A percentile compares a stretch with the other conserved stretches of the same genome.
Conservation (phyloP, 1,140 invertebrate genomes). For the Choristoneura fumiferana region DNA sequence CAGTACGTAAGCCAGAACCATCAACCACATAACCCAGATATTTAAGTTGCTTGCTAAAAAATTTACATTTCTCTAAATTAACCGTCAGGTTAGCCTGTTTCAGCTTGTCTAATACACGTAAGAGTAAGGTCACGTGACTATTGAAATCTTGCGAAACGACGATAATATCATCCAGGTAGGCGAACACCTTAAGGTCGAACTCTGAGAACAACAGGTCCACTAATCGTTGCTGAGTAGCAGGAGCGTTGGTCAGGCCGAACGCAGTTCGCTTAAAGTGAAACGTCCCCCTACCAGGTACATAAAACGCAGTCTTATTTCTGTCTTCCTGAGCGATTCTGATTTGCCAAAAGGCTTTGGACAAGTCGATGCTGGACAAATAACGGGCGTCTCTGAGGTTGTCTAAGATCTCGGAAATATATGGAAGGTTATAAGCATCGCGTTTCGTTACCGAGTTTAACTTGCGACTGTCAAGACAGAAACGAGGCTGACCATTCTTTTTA, state of each 20-base stretch:
- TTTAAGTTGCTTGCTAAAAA: no score
- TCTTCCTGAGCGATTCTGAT: neutral
- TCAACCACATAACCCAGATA: no score
- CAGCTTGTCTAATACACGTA: neutral
- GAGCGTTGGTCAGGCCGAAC: conserved; percentile 33
- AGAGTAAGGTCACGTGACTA: neutral
- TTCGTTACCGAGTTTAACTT: conserved; percentile 42
- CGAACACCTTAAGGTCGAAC: neutral
- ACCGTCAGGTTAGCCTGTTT: no score
- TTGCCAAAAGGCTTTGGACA: conserved; percentile 6
- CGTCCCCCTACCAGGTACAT: neutral
- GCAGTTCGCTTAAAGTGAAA: conserved; percentile 56
- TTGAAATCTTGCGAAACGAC: neutral
- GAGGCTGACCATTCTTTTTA: conserved; percentile 21
- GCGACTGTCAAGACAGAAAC: conserved; percentile 41
- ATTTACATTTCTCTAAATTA: no score
- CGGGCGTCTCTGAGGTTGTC: conserved; percentile 42
- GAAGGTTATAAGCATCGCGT: conserved; percentile 26
- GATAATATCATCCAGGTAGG: neutral
- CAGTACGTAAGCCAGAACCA: no score
- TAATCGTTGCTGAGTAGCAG: conserved; percentile 32
- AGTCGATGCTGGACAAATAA: conserved; percentile 39
- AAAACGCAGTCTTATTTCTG: conserved; percentile 5
- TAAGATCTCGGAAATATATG: conserved; percentile 40
- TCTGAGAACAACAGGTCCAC: neutral